phyloP scores from a whole-genome alignment of 2,113 vertebrate genomes.

The Thunnus maccoyii region DNA sequence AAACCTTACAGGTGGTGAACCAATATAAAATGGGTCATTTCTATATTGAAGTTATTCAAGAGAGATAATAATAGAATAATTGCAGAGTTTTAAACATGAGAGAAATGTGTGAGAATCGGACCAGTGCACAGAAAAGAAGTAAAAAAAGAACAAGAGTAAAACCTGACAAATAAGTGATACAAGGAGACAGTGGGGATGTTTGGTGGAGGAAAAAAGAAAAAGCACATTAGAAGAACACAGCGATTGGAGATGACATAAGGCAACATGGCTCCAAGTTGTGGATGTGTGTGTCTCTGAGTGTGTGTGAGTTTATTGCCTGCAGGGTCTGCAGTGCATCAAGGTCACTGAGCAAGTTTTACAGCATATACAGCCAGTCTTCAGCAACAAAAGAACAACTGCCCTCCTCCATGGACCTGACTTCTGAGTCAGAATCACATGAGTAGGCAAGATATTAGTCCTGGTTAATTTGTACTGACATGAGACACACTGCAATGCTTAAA shows the following conservation, averaged over 20 bases:
- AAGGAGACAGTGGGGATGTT: neutral
- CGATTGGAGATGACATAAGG: conserved; percentile 14
- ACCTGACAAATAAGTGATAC: neutral
- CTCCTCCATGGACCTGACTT: neutral
- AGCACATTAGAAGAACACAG: neutral
- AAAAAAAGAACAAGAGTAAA: conserved; percentile 1
- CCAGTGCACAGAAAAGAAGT: neutral
- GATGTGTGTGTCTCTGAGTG: neutral
- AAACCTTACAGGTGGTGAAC: too few species aligned
- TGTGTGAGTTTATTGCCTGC: neutral
- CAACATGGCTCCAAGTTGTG: conserved; percentile 3
- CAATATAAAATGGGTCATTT: too few species aligned
- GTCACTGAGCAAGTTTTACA: conserved; percentile 12
- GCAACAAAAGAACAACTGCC: neutral
- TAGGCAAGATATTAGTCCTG: neutral
- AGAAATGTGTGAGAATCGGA: neutral
- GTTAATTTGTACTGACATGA: neutral
- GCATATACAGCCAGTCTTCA: neutral
- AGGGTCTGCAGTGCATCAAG: conserved; percentile 12
- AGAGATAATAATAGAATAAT: neutral
- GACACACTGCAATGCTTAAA: too few species aligned
- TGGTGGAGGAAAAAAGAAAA: neutral
- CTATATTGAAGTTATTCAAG: too few species aligned
- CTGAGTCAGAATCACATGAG: neutral
- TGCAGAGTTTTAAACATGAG: neutral